These are phyloP conservation scores for Brenthis hecate DNA, from an alignment of 2,888 invertebrate species.

Conservation along the genomic window DNA sequence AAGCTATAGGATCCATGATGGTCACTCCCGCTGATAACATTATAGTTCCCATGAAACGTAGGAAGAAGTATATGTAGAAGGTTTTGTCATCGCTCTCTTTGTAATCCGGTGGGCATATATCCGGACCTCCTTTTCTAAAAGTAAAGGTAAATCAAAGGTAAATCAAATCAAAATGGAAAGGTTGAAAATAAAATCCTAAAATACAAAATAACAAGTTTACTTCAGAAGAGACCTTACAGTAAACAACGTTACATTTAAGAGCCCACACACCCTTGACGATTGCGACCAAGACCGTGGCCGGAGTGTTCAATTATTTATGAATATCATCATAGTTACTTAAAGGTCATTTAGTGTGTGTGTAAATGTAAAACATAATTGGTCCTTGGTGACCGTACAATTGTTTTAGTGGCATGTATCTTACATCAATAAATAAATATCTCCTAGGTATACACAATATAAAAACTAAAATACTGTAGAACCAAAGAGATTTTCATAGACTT, in stretches of 20 bases:
- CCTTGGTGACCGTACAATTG: too few species aligned
- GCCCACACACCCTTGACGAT: too few species aligned
- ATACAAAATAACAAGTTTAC: too few species aligned
- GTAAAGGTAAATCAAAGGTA: conserved; percentile 21
- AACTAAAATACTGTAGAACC: conserved; percentile 21
- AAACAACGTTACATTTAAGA: too few species aligned
- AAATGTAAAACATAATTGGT: too few species aligned
- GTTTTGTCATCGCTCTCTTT: conserved; percentile 89
- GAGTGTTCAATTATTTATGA: too few species aligned
- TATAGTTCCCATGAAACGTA: conserved; percentile 90
- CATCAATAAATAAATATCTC: conserved; percentile 42
- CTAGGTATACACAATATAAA: neutral
- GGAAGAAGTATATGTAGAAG: conserved; percentile 91
- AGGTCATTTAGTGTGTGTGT: too few species aligned
- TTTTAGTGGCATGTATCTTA: too few species aligned
- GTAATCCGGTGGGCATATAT: conserved; percentile 90
- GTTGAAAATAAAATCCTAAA: neutral
- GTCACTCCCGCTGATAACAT: conserved; percentile 93
- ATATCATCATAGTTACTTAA: too few species aligned
- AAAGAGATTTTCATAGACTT: conserved; percentile 26
- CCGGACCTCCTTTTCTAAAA: conserved; percentile 86
- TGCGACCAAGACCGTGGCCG: too few species aligned
- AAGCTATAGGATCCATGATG: conserved; percentile 93
- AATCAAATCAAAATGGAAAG: neutral
- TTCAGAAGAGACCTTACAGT: too few species aligned